These are phyloP conservation scores for Petrocephalus schoutedeni DNA, from an alignment of 2,797 vertebrate genomes.

Conservation along the genomic window DNA sequence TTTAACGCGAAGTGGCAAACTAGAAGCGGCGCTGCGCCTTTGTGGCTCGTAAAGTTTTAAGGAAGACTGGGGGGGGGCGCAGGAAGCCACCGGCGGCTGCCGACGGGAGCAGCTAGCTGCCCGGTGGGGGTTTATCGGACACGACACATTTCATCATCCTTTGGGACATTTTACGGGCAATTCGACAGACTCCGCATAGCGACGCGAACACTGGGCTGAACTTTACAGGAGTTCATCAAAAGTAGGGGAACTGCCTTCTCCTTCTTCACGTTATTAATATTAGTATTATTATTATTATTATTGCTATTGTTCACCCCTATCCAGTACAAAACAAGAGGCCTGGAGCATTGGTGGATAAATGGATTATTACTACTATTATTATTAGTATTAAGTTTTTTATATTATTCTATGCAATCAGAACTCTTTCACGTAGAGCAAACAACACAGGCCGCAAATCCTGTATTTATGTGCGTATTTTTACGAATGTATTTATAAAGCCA, in stretches of 20 bases:
- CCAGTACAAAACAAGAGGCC: neutral
- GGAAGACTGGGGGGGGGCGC: no score
- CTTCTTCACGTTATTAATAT: neutral
- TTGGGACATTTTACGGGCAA: neutral
- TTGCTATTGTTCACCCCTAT: neutral
- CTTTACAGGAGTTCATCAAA: neutral
- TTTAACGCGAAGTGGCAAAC: slow-evolving; percentile 12
- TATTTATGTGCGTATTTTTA: neutral
- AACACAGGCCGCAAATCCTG: neutral
- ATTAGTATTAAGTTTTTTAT: neutral
- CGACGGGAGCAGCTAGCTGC: neutral
- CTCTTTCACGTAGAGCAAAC: neutral
- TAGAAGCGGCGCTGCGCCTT: neutral
- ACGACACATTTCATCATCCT: neutral
- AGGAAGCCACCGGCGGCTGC: neutral
- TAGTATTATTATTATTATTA: neutral
- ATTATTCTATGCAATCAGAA: neutral
- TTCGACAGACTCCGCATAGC: neutral
- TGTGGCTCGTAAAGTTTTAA: neutral
- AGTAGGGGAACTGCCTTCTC: neutral
- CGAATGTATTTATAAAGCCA: neutral
- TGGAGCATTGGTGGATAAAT: neutral
- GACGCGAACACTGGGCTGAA: neutral
- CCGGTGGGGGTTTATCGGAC: neutral
- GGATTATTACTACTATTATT: neutral